phyloP scores from a whole-genome alignment of 2,888 invertebrate genomes.

The Tricholauxania praeusta region DNA sequence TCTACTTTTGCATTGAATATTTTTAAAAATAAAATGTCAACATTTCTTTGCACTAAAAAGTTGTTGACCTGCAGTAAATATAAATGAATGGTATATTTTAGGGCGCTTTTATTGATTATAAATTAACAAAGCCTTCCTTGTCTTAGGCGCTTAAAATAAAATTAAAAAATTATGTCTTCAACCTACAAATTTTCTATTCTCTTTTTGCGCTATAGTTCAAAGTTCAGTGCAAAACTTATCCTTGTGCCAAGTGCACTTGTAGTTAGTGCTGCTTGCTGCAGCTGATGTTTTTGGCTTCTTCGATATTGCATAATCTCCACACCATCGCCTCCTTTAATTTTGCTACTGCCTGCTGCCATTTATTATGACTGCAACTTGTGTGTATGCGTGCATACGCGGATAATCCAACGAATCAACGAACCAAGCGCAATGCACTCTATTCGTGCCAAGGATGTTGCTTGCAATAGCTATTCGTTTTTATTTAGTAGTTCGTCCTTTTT shows the following conservation, averaged over 20 bases:
- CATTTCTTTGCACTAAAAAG: no score
- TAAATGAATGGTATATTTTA: no score
- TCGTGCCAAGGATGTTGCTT: conserved; percentile 53
- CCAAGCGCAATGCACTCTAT: conserved; percentile 52
- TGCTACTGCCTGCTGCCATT: background rate
- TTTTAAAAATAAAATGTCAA: no score
- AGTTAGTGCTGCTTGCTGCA: background rate
- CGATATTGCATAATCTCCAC: background rate
- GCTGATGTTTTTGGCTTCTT: background rate
- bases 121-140: no score
- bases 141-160: no score
- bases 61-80: no score
- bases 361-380: conserved; percentile 26
- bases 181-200: no score
- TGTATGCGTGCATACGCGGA: background rate
- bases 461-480: conserved; percentile 31
- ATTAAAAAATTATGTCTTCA: no score
- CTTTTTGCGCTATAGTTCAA: no score
- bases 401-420: background rate
- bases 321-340: background rate
- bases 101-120: no score
- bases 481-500: conserved; percentile 12
- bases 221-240: background rate
- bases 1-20: no score
- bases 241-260: background rate